Percentiles rank a stretch among this genome's conserved stretches.
Evolutionary conservation across 2,113 vertebrate species (phyloP).

Genomic region (Eptatretus burgeri): DNA sequence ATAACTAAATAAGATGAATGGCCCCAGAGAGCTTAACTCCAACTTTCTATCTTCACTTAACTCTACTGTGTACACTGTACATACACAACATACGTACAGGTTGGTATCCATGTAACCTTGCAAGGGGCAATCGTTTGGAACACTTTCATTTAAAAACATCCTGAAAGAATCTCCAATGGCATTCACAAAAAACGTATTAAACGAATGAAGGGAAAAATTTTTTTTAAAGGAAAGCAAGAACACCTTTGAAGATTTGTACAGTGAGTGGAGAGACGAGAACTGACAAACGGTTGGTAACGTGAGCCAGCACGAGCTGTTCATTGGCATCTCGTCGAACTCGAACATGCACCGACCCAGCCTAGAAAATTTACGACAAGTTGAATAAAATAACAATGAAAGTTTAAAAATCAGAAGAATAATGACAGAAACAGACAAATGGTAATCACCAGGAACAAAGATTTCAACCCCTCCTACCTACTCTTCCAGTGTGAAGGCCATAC

Average conservation of each 20-base stretch:
- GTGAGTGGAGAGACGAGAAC: slow-evolving; percentile 54
- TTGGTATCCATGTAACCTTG: no score
- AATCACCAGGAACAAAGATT: no score
- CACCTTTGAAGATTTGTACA: slow-evolving; percentile 62
- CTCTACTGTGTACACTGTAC: no score
- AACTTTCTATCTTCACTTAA: no score
- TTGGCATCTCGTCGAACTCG: slow-evolving; percentile 83
- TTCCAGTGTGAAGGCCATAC: no score
- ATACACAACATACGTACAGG: no score
- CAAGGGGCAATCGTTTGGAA: background rate
- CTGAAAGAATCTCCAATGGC: background rate
- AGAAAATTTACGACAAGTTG: slow-evolving; percentile 10
- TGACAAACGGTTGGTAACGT: slow-evolving; percentile 62
- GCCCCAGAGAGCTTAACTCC: no score
- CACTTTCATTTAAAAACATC: background rate
- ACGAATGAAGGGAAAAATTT: background rate
- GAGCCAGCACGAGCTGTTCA: slow-evolving; percentile 86
- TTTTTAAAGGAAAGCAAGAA: background rate
- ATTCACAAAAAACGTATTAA: background rate
- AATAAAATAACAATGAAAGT: no score
- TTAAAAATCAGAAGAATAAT: no score
- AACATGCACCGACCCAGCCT: slow-evolving; percentile 82
- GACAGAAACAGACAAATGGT: no score
- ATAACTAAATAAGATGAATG: no score
- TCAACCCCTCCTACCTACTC: no score